Percentiles rank a stretch among this genome's conserved stretches.
These are phyloP conservation scores for Leptura quadrifasciata DNA, from an alignment of 2,888 invertebrate genomes.

Conservation along the genomic window DNA sequence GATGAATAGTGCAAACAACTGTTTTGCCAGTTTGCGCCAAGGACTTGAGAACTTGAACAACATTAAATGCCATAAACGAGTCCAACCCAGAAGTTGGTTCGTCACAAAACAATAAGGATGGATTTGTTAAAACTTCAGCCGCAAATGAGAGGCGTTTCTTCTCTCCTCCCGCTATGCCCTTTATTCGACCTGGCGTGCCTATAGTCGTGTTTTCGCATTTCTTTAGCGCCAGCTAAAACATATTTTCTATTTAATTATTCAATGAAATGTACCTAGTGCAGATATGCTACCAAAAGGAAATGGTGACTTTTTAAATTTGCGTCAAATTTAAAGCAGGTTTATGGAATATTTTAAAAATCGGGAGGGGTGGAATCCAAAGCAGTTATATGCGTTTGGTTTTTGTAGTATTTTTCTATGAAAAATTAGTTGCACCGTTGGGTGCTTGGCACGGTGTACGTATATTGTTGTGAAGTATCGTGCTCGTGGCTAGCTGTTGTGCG, in stretches of 20 bases:
- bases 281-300: too few relatives aligned
- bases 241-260: constrained; percentile 6
- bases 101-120: constrained; percentile 96
- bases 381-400: too few relatives aligned
- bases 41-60: constrained; percentile 85
- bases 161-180: constrained; percentile 97
- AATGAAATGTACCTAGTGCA: neutral
- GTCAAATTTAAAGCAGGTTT: too few relatives aligned
- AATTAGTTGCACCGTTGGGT: too few relatives aligned
- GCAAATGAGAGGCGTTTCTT: constrained; percentile 96
- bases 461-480: too few relatives aligned
- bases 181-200: constrained; percentile 89
- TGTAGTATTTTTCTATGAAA: too few relatives aligned
- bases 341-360: neutral
- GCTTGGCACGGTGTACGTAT: too few relatives aligned
- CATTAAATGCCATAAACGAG: constrained; percentile 97
- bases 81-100: constrained; percentile 95
- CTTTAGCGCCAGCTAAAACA: constrained; percentile 83
- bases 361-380: neutral
- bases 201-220: constrained; percentile 95
- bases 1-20: constrained; percentile 94
- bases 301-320: too few relatives aligned
- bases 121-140: constrained; percentile 96
- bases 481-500: too few relatives aligned
- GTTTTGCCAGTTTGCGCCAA: constrained; percentile 90